Evolutionary conservation across 1,140 invertebrate genomes (phyloP), one percentile per base, ranked within the genome.

Genomic region (Mactra quadrangularis): DNA sequence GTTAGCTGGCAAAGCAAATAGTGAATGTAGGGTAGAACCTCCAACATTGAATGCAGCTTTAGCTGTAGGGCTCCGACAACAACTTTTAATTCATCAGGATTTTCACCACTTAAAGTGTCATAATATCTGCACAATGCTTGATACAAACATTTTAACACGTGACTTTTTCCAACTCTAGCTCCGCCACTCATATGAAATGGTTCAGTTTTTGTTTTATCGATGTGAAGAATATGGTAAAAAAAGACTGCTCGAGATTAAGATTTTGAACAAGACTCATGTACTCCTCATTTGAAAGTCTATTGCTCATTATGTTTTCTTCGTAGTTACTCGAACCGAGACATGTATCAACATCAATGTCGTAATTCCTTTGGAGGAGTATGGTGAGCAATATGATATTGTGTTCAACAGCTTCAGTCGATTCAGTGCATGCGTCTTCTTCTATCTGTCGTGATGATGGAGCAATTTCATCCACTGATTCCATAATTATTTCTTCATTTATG

Each of bases 371-470:
- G n/a, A n/a, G n/a, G n/a, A n/a, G n/a, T n/a, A n/a, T n/a, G n/a
- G n/a, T n/a, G n/a, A n/a, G n/a, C n/a, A n/a, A n/a, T n/a, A n/a
- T n/a, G n/a, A n/a, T n/a, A n/a, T n/a, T n/a, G n/a, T n/a, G n/a
- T n/a, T n/a, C n/a, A n/a, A n/a, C n/a, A n/a, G n/a, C n/a, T n/a
- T n/a, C n/a, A n/a, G n/a, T n/a, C n/a, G n/a, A n/a, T n/a, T n/a
- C n/a, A n/a, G n/a, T 17, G 11, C 0, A 11, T 3, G 59, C 76
- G 55, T 85, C 83, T 19, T 85, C 83, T 52, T 81, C 76, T 35
- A 59, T 29, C 41, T 85, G 83, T 52, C 83, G 19, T 7, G 68
- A 33, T n/a, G 6, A 33, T 41, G 75, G 83, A 62, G 83, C 83
- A 35, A 85, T 59, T 1, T 72, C 38, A 81, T 81, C 83, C 17